Conservation (phyloP, 2,113 vertebrate genomes). For the Athene cunicularia region DNA sequence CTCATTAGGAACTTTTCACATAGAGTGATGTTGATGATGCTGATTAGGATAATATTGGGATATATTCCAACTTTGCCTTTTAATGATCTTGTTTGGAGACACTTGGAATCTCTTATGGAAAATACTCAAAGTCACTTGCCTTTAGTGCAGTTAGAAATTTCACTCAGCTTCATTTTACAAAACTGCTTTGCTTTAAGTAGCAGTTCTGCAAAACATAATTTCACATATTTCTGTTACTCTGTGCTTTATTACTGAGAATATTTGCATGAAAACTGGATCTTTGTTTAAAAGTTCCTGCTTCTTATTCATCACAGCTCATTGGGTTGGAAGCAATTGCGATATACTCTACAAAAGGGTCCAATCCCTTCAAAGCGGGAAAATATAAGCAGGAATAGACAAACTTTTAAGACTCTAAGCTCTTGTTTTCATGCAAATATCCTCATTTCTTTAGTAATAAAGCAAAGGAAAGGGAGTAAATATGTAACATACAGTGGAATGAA, state of each 20-base stretch:
- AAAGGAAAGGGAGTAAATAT: background rate
- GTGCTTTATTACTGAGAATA: constrained; percentile 43
- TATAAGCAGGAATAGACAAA: constrained; percentile 12
- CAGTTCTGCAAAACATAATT: constrained; percentile 47
- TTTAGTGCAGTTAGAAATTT: background rate
- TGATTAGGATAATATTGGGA: background rate
- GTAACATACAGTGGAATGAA: background rate
- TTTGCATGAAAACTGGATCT: constrained; percentile 45
- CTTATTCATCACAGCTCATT: constrained; percentile 49
- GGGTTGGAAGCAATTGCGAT: constrained; percentile 30
- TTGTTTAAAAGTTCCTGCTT: constrained; percentile 55
- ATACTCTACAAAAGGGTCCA: background rate
- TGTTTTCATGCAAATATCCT: constrained; percentile 21
- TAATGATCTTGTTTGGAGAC: background rate
- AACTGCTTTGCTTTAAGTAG: constrained; percentile 44
- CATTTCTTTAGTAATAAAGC: constrained; percentile 11
- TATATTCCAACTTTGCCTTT: background rate
- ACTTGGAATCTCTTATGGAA: background rate
- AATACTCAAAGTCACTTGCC: constrained; percentile 10
- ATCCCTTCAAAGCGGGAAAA: constrained; percentile 22
- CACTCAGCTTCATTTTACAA: background rate
- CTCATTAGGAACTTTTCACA: background rate
- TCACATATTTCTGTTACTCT: constrained; percentile 38
- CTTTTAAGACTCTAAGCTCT: constrained; percentile 25
- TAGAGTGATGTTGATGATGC: background rate